Evolutionary conservation across 2,113 vertebrate species (phyloP).

Genomic region (Chrysochloris asiatica): DNA sequence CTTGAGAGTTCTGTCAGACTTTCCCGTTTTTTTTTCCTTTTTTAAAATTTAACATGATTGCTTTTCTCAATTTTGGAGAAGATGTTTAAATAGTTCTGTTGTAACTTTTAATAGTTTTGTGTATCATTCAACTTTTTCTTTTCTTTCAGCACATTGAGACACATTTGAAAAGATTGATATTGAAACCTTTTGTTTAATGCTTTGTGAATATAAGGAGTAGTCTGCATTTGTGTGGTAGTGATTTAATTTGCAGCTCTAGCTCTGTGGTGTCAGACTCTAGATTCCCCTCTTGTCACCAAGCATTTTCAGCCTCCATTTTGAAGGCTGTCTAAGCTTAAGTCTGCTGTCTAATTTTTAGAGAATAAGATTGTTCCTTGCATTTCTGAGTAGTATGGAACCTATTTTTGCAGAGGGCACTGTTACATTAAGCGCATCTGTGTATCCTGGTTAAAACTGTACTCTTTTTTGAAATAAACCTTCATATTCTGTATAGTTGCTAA

Average conservation of each 20-base stretch:
- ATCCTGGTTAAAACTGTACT: slow-evolving; percentile 86
- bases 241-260: slow-evolving; percentile 82
- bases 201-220: slow-evolving; percentile 77
- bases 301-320: slow-evolving; percentile 80
- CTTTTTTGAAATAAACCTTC: slow-evolving; percentile 91
- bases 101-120: slow-evolving; percentile 87
- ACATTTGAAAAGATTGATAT: slow-evolving; percentile 74
- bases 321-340: slow-evolving; percentile 81
- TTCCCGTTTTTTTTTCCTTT: slow-evolving; percentile 83
- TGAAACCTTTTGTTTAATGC: slow-evolving; percentile 76
- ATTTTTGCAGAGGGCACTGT: slow-evolving; percentile 91
- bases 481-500: slow-evolving; percentile 87
- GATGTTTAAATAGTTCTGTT: slow-evolving; percentile 89
- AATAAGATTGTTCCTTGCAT: slow-evolving; percentile 85
- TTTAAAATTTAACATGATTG: slow-evolving; percentile 88
- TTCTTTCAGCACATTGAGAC: slow-evolving; percentile 80
- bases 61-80: slow-evolving; percentile 87
- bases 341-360: slow-evolving; percentile 86
- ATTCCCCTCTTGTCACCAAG: slow-evolving; percentile 77
- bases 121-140: slow-evolving; percentile 83
- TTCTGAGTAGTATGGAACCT: slow-evolving; percentile 90
- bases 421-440: slow-evolving; percentile 89
- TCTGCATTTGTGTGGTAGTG: slow-evolving; percentile 80
- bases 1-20: slow-evolving; percentile 77
- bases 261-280: slow-evolving; percentile 81